Evolutionary conservation across 2,888 invertebrate genomes (phyloP), one percentile per base, ranked within the genome.

Genomic region (Drosophila hawaiiensis): DNA sequence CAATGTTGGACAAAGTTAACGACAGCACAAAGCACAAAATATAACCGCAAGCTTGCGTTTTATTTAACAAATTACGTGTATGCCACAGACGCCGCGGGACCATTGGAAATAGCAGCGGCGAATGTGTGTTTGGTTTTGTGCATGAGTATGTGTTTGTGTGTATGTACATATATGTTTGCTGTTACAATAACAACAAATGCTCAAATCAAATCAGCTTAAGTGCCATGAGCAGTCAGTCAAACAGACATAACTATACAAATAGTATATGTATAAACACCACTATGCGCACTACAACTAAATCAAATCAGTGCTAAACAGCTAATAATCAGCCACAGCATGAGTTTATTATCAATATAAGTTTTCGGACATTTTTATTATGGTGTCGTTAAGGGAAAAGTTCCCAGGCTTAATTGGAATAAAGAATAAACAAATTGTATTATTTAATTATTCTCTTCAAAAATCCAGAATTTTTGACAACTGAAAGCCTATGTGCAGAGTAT

Each of bases 11-110:
- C 83, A 74, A 80, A 80, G 67, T 77, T 83, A 81, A 80, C 81
- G 81, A 83, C 71, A 80, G 63, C 73, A 70, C 72, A 86, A 69
- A 66, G 73, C 67, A 69, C 67, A 69, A 78, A 73, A 72, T 78
- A 70, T 78, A 89, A 85, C 85, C 90, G 80, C 90, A 90, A 88
- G 73, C 73, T 88, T 90, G 89, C 70, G 84, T 87, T 89, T 79
- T 84, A 79, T 89, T 84, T 82, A 83, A 84, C 79, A 87, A 73
- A 77, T 84, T 75, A 84, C 84, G 87, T 89, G 86, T 87, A 77
- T 73, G 74, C 60, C 69, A 28, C 56, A 66, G 74, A 66, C 56
- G 80, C 76, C 67, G 66, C 77, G 71, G 58, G 80, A 73, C 47
- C 39, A 58, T 63, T 55, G 22, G 16, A 74, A 77, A 60, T 76